Conservation (phyloP, 2,888 invertebrate genomes). For the Azorinus chamasolen region DNA sequence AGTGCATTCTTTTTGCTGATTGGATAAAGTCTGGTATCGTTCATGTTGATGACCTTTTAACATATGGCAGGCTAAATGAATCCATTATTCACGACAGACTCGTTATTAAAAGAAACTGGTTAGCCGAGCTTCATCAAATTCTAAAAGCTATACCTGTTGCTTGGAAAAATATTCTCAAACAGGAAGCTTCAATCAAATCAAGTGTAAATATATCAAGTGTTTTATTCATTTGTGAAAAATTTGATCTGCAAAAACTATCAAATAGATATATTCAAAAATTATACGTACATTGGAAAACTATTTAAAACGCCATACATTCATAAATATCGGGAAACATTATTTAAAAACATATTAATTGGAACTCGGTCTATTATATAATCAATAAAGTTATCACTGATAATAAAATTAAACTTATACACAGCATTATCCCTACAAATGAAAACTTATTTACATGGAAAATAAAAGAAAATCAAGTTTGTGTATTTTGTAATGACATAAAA, state of each 20-base stretch:
- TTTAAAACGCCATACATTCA: neutral
- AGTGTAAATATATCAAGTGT: neutral
- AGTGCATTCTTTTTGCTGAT: neutral
- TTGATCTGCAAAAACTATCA: neutral
- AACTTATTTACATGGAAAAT: neutral
- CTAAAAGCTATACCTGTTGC: neutral
- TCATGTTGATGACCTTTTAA: no score
- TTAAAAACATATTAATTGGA: neutral
- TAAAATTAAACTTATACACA: neutral
- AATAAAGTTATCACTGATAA: neutral
- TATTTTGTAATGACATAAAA: constrained; percentile 5
- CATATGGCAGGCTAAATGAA: no score
- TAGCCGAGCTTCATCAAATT: neutral
- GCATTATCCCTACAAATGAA: neutral
- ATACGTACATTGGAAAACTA: neutral
- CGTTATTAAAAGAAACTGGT: constrained; percentile 4
- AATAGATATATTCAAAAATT: neutral
- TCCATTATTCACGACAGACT: no score
- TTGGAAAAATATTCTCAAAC: neutral
- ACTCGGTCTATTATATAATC: constrained; percentile 1
- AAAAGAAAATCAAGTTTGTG: no score
- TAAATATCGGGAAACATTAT: neutral
- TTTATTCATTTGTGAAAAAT: neutral
- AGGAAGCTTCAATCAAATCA: neutral
- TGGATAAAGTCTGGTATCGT: no score